phyloP scores from a whole-genome alignment of 1,140 invertebrate genomes.

The Atta texana region DNA sequence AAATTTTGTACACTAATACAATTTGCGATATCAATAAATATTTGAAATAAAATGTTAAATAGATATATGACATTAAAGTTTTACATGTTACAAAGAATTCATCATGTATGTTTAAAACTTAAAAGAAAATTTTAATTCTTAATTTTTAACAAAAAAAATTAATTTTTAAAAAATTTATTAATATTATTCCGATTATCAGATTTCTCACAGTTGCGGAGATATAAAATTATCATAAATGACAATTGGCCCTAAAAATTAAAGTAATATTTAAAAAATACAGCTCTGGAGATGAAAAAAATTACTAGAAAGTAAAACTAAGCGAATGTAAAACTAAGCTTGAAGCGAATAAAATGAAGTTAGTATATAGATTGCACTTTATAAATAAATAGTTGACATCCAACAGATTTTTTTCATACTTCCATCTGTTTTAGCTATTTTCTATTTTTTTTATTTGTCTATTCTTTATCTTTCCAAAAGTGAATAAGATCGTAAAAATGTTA shows the following conservation, averaged over 20 bases:
- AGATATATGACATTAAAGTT: not conserved
- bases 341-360: not conserved
- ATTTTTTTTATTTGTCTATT: not conserved
- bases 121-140: not conserved
- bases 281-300: not conserved
- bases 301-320: not conserved
- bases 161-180: no score
- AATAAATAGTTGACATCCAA: not conserved
- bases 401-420: not conserved
- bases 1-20: not conserved
- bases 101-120: not conserved
- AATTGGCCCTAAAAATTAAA: slow-evolving; percentile 15
- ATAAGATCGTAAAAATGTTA: not conserved
- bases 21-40: not conserved
- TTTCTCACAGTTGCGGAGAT: not conserved
- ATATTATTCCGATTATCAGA: not conserved
- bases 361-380: not conserved
- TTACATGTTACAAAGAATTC: not conserved
- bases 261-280: no score
- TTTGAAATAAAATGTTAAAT: not conserved
- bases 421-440: not conserved
- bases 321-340: no score
- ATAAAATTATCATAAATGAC: slow-evolving; percentile 15
- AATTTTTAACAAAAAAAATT: not conserved
- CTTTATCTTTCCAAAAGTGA: not conserved